These are phyloP conservation scores for Cyclina sinensis DNA, from an alignment of 1,140 invertebrate species.

Conservation along the genomic window DNA sequence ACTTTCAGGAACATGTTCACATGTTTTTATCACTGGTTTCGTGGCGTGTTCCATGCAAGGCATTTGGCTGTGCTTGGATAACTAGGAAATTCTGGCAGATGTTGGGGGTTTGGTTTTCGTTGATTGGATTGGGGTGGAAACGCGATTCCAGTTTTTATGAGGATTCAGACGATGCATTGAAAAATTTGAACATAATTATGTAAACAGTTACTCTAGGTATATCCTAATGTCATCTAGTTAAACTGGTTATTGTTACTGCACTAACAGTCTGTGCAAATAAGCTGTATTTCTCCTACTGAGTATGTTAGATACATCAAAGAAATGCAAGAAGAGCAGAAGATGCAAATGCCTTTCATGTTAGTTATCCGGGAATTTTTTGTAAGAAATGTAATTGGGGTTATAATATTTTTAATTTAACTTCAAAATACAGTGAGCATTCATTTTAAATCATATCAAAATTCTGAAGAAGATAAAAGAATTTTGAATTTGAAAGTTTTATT, in stretches of 20 bases:
- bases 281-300: too few relatives aligned
- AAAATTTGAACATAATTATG: conserved; percentile 2
- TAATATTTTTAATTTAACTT: too few relatives aligned
- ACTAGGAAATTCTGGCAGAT: conserved; percentile 45
- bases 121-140: conserved; percentile 22
- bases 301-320: too few relatives aligned
- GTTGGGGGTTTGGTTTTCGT: conserved; percentile 14
- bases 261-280: too few relatives aligned
- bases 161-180: background rate
- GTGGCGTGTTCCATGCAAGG: conserved; percentile 14
- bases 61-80: conserved; percentile 38
- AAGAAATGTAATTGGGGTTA: too few relatives aligned
- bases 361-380: too few relatives aligned
- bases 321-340: too few relatives aligned
- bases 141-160: background rate
- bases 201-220: background rate
- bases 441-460: background rate
- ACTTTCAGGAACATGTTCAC: conserved; percentile 52
- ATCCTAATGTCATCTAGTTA: background rate
- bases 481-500: background rate
- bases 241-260: too few relatives aligned
- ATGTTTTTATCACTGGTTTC: conserved; percentile 59
- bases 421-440: too few relatives aligned
- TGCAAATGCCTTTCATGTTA: too few relatives aligned
- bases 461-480: background rate